Base-by-base conservation (phyloP, 2,797 vertebrate genomes). In the Acridotheres tristis region DNA sequence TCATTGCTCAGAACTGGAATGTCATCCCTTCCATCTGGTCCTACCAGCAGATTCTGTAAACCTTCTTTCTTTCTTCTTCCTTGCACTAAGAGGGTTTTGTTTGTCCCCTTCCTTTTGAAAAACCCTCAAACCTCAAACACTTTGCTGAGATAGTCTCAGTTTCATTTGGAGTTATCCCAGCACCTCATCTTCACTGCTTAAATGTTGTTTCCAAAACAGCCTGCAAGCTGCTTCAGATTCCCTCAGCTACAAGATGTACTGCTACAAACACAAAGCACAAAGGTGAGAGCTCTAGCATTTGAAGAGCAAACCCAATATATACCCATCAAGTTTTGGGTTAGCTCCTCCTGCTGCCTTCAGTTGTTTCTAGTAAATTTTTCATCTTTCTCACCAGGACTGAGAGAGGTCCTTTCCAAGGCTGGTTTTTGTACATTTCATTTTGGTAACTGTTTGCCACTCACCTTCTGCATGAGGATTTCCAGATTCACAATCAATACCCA, bases 191-290 rank as follows among this genome's bases (percentile, higher is more conserved):
- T 85, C 22, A 40, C 2, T 76, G 26, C 48, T 86, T 59, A 83
- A 74, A 42, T 59, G 26, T 25, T 94, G 66, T 87, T 95, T 79
- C 65, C 93, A 93, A 94, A 96, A 94, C 90, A 96, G 63, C 26
- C 71, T 90, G 63, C 78, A 91, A 94, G 81, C 62, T 92, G 84
- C 61, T 90, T 92, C 77, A 92, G 45, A 82, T 62, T 74, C 16
- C 53, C 50, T 80, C 50, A 65, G 67, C 59, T 90, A 42, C 62
- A 94, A 66, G 36, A 90, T 84, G 80, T 30, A 51, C 40, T 65
- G 57, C 29, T 71, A 74, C 0, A 0, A 94, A 88, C 58, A 88
- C 26, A 40, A 78, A 71, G 27, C 36, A 86, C 73, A 89, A 87
- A 85, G 55, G 43, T 29, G 25, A 85, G 22, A 72, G 55, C 13